These are phyloP conservation scores for Strongylocentrotus purpuratus DNA, from an alignment of 35 echinoderm and acorn worm genomes.

Conservation along the genomic window DNA sequence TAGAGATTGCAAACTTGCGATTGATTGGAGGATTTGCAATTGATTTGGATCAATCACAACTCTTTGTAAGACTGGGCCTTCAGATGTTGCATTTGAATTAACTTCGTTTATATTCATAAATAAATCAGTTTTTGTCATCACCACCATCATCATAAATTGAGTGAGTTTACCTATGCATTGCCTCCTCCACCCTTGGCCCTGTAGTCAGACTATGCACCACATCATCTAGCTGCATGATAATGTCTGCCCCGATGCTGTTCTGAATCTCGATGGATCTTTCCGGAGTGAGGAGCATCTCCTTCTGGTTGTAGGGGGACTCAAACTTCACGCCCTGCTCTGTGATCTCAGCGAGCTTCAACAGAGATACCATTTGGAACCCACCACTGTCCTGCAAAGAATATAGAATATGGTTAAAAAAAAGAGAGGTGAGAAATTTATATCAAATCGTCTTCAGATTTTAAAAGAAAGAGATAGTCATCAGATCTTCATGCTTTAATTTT, in stretches of 20 bases:
- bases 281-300: slow-evolving; percentile 84
- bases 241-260: slow-evolving; percentile 94
- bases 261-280: slow-evolving; percentile 97
- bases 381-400: slow-evolving; percentile 84
- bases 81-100: too few species aligned
- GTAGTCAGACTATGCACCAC: slow-evolving; percentile 87
- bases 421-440: too few species aligned
- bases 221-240: slow-evolving; percentile 98
- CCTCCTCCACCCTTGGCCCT: slow-evolving; percentile 94
- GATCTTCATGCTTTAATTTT: too few species aligned
- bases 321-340: slow-evolving; percentile 94
- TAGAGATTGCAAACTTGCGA: too few species aligned
- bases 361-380: slow-evolving; percentile 96
- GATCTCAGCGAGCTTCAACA: slow-evolving; percentile 86
- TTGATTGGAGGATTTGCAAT: too few species aligned
- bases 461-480: too few species aligned
- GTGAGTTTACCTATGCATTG: slow-evolving; percentile 84
- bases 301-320: slow-evolving; percentile 84
- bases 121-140: too few species aligned
- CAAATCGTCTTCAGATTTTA: too few species aligned
- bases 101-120: too few species aligned
- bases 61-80: too few species aligned
- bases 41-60: too few species aligned
- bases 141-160: not conserved
- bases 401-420: not conserved